phyloP scores from a whole-genome alignment of 2,113 vertebrate genomes.

The Marcusenius ussheri region DNA sequence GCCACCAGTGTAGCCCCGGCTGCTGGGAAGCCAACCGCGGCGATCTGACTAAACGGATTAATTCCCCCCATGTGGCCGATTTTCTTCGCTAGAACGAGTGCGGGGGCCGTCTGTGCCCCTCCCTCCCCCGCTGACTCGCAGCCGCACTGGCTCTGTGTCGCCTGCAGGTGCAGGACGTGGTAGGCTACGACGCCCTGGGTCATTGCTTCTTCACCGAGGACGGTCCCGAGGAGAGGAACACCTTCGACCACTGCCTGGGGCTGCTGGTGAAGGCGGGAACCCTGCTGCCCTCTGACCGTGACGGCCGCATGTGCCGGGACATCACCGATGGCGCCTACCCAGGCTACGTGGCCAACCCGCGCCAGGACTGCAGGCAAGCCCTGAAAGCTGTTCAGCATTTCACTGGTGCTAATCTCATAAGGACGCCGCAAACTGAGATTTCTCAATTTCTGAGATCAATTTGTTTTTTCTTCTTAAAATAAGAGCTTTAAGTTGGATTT shows the following conservation, averaged over 20 bases:
- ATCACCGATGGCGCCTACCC: slow-evolving; percentile 82
- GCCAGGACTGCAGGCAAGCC: slow-evolving; percentile 89
- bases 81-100: neutral
- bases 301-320: slow-evolving; percentile 84
- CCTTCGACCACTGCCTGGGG: slow-evolving; percentile 88
- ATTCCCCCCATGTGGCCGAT: neutral
- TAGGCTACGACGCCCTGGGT: slow-evolving; percentile 82
- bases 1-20: neutral
- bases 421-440: neutral
- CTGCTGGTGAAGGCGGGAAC: slow-evolving; percentile 81
- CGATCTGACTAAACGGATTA: neutral
- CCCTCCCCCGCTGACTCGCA: neutral
- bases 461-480: neutral
- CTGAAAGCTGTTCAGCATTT: neutral
- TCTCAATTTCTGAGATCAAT: neutral
- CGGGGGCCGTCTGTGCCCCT: neutral
- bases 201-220: slow-evolving; percentile 97
- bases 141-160: neutral
- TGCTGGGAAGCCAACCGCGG: neutral
- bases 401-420: neutral
- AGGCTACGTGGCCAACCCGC: slow-evolving; percentile 85
- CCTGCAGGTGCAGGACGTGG: slow-evolving; percentile 78
- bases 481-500: neutral
- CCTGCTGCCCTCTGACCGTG: slow-evolving; percentile 84
- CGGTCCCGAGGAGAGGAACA: slow-evolving; percentile 90